Percentiles rank a stretch among this genome's conserved stretches.
These are phyloP conservation scores for Sarcophaga carnaria DNA, from an alignment of 2,888 invertebrate genomes.

Conservation along the genomic window DNA sequence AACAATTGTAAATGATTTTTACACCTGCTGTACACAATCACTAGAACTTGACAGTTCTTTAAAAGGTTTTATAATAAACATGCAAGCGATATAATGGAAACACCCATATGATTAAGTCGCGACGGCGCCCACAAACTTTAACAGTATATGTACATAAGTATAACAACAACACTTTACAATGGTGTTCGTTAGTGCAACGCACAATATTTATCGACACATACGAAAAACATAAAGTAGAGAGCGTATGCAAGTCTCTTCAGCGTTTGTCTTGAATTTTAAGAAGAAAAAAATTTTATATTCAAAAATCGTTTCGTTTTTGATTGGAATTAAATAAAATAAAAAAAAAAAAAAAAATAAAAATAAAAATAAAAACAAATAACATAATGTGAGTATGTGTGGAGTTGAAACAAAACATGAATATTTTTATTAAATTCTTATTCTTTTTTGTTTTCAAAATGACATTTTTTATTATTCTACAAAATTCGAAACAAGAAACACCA, in stretches of 20 bases:
- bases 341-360: conserved; percentile 3
- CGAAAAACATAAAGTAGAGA: conserved; percentile 46
- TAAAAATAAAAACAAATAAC: background rate
- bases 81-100: conserved; percentile 17
- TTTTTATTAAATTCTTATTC: background rate
- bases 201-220: conserved; percentile 50
- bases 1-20: no score
- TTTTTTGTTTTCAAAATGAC: background rate
- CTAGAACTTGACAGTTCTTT: background rate
- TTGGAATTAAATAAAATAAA: conserved; percentile 58
- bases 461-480: no score
- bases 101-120: conserved; percentile 41
- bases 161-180: conserved; percentile 22
- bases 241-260: conserved; percentile 36
- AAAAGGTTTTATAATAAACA: background rate
- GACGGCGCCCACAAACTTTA: conserved; percentile 61
- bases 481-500: no score
- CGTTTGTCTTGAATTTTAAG: conserved; percentile 40
- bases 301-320: conserved; percentile 56
- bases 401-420: no score
- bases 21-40: no score
- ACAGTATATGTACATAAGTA: conserved; percentile 20
- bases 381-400: background rate
- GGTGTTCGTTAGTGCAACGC: conserved; percentile 50
- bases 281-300: conserved; percentile 59